A percentile compares a stretch with the other conserved stretches of the same genome.
phyloP scores from a whole-genome alignment of 2,888 invertebrate species.

The Dexiosoma caninum region DNA sequence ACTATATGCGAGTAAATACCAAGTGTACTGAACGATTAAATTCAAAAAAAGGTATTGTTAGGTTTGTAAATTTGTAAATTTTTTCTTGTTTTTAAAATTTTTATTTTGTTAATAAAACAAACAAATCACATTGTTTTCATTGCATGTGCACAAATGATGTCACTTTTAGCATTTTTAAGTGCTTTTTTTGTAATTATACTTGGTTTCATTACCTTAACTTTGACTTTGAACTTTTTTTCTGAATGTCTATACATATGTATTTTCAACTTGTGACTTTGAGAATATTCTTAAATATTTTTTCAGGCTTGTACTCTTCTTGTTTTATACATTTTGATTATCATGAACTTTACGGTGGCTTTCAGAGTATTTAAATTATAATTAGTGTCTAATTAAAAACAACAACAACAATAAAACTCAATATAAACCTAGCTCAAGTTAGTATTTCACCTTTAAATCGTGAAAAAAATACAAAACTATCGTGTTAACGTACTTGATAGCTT shows the following conservation, averaged over 20 bases:
- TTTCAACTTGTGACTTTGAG: not conserved
- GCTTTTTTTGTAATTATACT: not conserved
- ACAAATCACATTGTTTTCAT: not conserved
- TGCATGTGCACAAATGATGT: slow-evolving; percentile 12
- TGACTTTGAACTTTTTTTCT: slow-evolving; percentile 46
- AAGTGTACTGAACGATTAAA: slow-evolving; percentile 32
- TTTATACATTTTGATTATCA: not conserved
- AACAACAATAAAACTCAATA: not conserved
- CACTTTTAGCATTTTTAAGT: slow-evolving; percentile 12
- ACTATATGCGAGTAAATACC: no score
- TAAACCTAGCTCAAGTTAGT: slow-evolving; percentile 9
- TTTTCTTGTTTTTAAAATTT: not conserved
- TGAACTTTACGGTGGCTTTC: slow-evolving; percentile 20
- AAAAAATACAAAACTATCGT: not conserved
- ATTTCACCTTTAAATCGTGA: slow-evolving; percentile 9
- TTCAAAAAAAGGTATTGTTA: not conserved
- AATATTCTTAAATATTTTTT: slow-evolving; percentile 17
- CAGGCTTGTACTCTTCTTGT: not conserved
- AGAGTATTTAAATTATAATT: slow-evolving; percentile 40
- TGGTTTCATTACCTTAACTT: slow-evolving; percentile 37
- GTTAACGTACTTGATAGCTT: not conserved
- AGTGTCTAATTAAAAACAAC: slow-evolving; percentile 34
- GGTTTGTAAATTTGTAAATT: slow-evolving; percentile 5
- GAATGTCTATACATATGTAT: not conserved
- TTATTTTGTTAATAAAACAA: not conserved